phyloP scores from a whole-genome alignment of 1,140 invertebrate species.

The Brachionus rubens region DNA sequence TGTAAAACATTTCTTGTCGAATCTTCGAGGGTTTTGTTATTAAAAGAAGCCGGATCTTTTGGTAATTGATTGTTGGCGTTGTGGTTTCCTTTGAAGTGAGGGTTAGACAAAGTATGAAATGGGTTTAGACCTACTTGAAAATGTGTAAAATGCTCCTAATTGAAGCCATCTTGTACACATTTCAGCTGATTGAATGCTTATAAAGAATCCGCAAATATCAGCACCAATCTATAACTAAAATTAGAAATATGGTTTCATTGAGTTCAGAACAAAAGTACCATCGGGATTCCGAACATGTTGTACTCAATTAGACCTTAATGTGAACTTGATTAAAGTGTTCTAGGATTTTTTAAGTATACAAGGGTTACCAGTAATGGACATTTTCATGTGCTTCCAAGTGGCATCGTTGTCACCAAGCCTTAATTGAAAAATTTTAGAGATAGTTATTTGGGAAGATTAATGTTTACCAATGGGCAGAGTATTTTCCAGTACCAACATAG shows the following conservation, averaged over 20 bases:
- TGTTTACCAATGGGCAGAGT: conserved; percentile 76
- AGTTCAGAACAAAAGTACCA: conserved; percentile 79
- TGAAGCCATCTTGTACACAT: conserved; percentile 63
- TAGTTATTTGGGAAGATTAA: not conserved
- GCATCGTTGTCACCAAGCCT: conserved; percentile 66
- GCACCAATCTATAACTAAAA: conserved; percentile 67
- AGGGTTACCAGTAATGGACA: conserved; percentile 57
- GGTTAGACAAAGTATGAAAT: too few relatives aligned
- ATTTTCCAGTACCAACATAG: conserved; percentile 74
- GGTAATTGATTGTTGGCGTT: conserved; percentile 48
- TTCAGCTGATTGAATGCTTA: conserved; percentile 51
- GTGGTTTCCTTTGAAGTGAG: conserved; percentile 52
- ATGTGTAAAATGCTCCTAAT: conserved; percentile 64
- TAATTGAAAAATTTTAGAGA: not conserved
- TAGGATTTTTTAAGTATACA: too few relatives aligned
- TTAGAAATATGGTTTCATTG: conserved; percentile 63
- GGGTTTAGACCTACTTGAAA: conserved; percentile 57
- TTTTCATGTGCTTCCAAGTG: conserved; percentile 55
- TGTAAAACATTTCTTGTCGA: conserved; percentile 64
- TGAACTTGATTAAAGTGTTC: too few relatives aligned
- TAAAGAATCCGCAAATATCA: conserved; percentile 74
- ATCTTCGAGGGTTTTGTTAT: conserved; percentile 18
- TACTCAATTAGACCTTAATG: conserved; percentile 51
- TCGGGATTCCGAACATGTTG: conserved; percentile 66
- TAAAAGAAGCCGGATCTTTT: conserved; percentile 53